Evolutionary conservation across 2,113 vertebrate genomes (phyloP).

Genomic region (Melanocharis versteri): DNA sequence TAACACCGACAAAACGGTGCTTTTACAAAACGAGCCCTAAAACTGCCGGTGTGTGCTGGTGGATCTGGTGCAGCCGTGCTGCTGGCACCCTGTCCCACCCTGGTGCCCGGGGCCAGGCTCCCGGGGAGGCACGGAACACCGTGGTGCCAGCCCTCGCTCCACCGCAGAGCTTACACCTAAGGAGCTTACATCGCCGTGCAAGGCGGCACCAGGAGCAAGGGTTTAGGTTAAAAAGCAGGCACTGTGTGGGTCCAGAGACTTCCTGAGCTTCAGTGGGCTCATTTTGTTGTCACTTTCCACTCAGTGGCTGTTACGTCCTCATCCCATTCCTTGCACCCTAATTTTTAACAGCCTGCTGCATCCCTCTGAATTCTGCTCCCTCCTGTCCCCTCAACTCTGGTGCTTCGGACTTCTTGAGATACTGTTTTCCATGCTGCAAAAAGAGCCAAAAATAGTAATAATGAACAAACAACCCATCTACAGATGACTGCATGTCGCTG

Average conservation of each 20-base stretch:
- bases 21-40: background rate
- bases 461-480: background rate
- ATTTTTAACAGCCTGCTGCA: background rate
- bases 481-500: too few species aligned
- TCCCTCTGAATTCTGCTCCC: background rate
- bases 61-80: accelerated
- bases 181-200: background rate
- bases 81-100: accelerated
- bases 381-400: accelerated
- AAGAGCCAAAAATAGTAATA: background rate
- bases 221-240: background rate
- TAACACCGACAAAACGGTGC: background rate
- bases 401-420: background rate
- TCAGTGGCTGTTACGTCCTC: background rate
- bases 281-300: background rate
- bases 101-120: background rate
- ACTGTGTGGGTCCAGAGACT: background rate
- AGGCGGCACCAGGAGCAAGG: background rate
- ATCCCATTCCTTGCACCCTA: background rate
- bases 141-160: accelerated
- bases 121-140: accelerated
- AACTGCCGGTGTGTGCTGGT: accelerated
- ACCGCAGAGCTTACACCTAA: slow-evolving; percentile 1
- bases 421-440: background rate
- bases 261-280: background rate